Evolutionary conservation across 2,113 vertebrate species (phyloP).

Genomic region (Chiloscyllium plagiosum): DNA sequence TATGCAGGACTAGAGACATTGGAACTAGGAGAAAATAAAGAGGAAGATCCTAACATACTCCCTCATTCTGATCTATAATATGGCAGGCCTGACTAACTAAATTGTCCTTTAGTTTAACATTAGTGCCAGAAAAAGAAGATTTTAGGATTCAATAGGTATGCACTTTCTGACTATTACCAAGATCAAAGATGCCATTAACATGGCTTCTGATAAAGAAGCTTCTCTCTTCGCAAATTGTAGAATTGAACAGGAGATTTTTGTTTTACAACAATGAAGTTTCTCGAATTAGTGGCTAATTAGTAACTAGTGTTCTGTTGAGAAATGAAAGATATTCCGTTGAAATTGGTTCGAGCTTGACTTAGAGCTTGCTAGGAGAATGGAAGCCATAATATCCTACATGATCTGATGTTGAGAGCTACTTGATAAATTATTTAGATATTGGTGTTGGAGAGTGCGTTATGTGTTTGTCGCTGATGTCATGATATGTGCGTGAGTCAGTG

Average conservation of each 20-base stretch:
- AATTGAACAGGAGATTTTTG: not conserved
- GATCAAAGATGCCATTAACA: not conserved
- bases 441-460: not conserved
- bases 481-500: not conserved
- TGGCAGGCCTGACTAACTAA: not conserved
- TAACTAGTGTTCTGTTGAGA: not conserved
- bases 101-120: not conserved
- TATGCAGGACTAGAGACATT: not conserved
- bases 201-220: not conserved
- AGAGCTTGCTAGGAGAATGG: not conserved
- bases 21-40: not conserved
- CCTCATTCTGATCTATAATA: not conserved
- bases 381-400: not conserved
- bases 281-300: not conserved
- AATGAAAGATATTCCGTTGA: not conserved
- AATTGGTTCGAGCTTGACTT: not conserved
- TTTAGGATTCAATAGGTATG: not conserved
- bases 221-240: not conserved
- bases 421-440: not conserved
- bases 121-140: not conserved
- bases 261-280: not conserved
- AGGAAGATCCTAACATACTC: not conserved
- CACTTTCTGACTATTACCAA: not conserved
- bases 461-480: not conserved
- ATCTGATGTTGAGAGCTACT: not conserved